These are phyloP conservation scores for Platycheirus albimanus DNA, from an alignment of 2,888 invertebrate genomes.

Conservation along the genomic window DNA sequence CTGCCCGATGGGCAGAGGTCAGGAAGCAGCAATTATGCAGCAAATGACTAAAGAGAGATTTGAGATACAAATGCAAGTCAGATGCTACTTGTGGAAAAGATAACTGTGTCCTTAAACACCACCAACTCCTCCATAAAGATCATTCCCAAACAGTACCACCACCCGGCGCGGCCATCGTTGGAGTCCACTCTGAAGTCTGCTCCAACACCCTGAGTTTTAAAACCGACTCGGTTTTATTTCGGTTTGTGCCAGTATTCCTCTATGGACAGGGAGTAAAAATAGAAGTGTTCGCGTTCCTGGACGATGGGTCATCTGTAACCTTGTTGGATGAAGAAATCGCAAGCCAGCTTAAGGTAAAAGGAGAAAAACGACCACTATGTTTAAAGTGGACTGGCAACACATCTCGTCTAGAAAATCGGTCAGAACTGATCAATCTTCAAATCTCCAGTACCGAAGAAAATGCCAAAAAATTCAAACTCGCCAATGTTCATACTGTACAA, in stretches of 20 bases:
- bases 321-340: neutral
- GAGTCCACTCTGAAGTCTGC: neutral
- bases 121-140: slow-evolving; percentile 23
- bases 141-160: neutral
- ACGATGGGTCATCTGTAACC: slow-evolving; percentile 4
- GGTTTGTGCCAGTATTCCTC: neutral
- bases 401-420: too few species aligned
- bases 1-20: slow-evolving; percentile 8
- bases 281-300: neutral
- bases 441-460: neutral
- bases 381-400: too few species aligned
- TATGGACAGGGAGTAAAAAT: neutral
- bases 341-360: neutral
- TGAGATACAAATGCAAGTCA: neutral
- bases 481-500: neutral
- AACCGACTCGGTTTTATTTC: neutral
- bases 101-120: slow-evolving; percentile 10
- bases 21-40: slow-evolving; percentile 10
- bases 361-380: neutral
- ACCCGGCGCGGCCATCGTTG: neutral
- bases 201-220: neutral
- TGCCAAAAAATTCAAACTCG: neutral
- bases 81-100: slow-evolving; percentile 14
- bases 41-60: slow-evolving; percentile 13
- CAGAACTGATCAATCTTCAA: neutral